Evolutionary conservation across 2,797 vertebrate genomes (phyloP).

Genomic region (Eulemur albifrons): DNA sequence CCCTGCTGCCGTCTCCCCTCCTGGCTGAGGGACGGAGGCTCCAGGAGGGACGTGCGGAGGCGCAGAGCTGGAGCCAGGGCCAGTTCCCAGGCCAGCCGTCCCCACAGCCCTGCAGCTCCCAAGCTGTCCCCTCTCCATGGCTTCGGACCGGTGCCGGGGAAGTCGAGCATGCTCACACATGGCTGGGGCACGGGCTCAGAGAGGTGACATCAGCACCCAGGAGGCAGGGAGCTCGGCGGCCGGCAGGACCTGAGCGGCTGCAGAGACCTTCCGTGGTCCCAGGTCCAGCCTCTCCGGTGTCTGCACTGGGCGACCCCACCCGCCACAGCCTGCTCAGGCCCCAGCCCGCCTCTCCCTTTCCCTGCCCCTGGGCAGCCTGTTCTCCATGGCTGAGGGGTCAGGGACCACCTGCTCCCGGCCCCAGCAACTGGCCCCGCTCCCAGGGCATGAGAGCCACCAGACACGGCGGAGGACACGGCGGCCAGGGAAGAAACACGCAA

Average conservation of each 20-base stretch:
- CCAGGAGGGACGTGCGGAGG: not conserved
- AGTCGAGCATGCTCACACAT: no score
- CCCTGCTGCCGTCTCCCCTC: no score
- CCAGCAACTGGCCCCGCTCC: not conserved
- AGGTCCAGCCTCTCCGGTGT: not conserved
- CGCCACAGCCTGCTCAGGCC: no score
- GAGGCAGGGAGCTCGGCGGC: not conserved
- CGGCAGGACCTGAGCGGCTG: not conserved
- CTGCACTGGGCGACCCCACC: not conserved
- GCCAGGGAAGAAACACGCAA: no score
- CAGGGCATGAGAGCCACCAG: not conserved
- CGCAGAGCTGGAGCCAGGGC: not conserved
- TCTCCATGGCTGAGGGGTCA: not conserved
- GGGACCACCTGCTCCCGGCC: not conserved
- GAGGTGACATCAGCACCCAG: not conserved
- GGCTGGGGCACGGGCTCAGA: not conserved
- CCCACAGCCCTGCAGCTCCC: no score
- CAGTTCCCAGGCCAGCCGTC: not conserved
- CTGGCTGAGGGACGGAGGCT: not conserved
- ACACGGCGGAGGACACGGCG: rapidly evolving
- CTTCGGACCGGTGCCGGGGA: no score
- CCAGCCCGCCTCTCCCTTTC: not conserved
- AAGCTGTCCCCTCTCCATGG: no score
- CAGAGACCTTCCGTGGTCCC: not conserved
- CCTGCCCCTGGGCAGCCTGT: not conserved